phyloP scores from a whole-genome alignment of 2,888 invertebrate genomes.

The Noctua janthe region DNA sequence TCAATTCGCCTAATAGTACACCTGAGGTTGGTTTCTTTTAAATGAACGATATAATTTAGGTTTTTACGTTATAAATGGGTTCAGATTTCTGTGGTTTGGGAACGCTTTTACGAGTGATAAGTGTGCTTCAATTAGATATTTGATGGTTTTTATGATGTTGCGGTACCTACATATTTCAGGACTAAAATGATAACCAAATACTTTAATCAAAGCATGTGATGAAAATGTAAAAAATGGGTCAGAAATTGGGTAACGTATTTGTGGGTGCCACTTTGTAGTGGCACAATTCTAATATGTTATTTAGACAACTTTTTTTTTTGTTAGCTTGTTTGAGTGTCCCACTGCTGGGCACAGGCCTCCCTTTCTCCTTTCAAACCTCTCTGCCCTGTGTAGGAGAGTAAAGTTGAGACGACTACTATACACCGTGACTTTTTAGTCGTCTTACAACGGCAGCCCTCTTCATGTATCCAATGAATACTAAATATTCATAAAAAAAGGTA shows the following conservation, averaged over 20 bases:
- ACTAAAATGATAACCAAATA: neutral
- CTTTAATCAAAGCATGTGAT: neutral
- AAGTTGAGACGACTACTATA: neutral
- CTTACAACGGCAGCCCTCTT: no score
- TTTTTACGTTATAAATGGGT: constrained; percentile 31
- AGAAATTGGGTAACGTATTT: neutral
- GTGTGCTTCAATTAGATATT: neutral
- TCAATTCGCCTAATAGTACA: constrained; percentile 57
- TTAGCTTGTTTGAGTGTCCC: no score
- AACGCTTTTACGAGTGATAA: constrained; percentile 9
- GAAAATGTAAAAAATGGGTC: neutral
- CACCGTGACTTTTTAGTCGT: no score
- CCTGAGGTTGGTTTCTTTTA: constrained; percentile 52
- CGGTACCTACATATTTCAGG: neutral
- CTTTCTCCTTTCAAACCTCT: no score
- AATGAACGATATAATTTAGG: constrained; percentile 46
- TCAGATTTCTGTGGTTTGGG: constrained; percentile 20
- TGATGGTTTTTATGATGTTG: neutral
- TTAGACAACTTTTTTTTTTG: neutral
- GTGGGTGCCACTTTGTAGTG: neutral
- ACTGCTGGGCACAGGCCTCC: no score
- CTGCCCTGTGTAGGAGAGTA: neutral
- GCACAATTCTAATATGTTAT: neutral
- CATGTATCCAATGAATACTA: no score
- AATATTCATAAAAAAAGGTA: no score